Conservation (phyloP, 1,140 invertebrate species). For the Drosophila takahashii region DNA sequence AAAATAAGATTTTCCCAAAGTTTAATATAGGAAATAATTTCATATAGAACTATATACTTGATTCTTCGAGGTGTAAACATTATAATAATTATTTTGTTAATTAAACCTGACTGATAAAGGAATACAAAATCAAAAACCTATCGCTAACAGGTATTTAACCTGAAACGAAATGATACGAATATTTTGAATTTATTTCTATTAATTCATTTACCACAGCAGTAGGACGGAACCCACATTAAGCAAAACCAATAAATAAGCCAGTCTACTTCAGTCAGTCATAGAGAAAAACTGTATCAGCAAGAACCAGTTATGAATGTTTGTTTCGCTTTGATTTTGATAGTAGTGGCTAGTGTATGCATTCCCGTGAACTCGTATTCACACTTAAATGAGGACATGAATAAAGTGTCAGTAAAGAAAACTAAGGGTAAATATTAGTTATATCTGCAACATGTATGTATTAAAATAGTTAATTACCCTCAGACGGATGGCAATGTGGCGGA, state of each 20-base stretch:
- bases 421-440: neutral
- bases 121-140: no score
- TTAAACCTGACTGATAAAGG: no score
- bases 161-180: neutral
- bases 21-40: neutral
- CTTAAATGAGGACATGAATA: neutral
- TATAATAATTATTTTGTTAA: no score
- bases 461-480: neutral
- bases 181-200: neutral
- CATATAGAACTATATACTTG: neutral
- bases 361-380: neutral
- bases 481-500: slow-evolving; percentile 15
- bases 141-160: no score
- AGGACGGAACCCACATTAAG: neutral
- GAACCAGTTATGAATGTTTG: neutral
- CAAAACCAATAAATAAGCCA: neutral
- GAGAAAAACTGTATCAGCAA: neutral
- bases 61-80: no score
- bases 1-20: neutral
- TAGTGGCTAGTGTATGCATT: neutral
- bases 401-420: neutral
- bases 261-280: neutral
- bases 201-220: no score
- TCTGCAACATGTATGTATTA: no score
- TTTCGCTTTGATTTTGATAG: neutral